Evolutionary conservation across 1,140 invertebrate species (phyloP), one percentile per base, ranked within the genome.

Genomic region (Tetragnatha versicolor): DNA sequence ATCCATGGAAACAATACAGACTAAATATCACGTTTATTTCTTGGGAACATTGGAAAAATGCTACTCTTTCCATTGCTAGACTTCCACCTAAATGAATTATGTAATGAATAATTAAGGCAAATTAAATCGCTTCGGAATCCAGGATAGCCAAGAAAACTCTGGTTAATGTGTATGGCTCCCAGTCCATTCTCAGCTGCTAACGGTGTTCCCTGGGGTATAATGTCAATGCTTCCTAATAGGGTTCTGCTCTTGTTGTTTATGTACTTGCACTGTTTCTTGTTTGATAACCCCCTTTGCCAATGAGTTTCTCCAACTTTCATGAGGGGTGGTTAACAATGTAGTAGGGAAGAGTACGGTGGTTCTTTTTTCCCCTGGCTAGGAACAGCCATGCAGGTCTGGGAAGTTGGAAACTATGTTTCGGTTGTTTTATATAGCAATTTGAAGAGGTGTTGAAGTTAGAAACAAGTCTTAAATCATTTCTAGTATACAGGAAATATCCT

Each of bases 1-100:
- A 47, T 33, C 51, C 55, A 75, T 75, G 72, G 72, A 47, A 75
- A 61, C 55, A 69, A 69, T 72, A 31, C 51, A 58, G 60, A 58
- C 35, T 58, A 72, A 72, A 72, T 58, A 42, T 20, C 47, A 69
- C n/a, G 47, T 72, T 58, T 58, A 51, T 58, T 66, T 69, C 68
- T 58, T 72, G 42, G 20, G 29, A 55, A 31, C 22, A 58, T 14
- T 72, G 31, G 10, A 27, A 25, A 72, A 58, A 72, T 72, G 20
- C 33, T 47, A 25, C 33, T 70, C 55, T 35, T 37, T 22, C 25
- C 66, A 39, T 22, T 68, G 27, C 12, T 33, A 29, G 22, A 49
- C 12, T 47, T 47, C 45, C 22, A 42, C 66, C 33, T 33, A 42
- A 53, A 69, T 69, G 66, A 69, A 69, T 69, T 69, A 69, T 69